These are phyloP conservation scores for Podotricha telesiphe DNA, from an alignment of 2,888 invertebrate species.

Conservation along the genomic window DNA sequence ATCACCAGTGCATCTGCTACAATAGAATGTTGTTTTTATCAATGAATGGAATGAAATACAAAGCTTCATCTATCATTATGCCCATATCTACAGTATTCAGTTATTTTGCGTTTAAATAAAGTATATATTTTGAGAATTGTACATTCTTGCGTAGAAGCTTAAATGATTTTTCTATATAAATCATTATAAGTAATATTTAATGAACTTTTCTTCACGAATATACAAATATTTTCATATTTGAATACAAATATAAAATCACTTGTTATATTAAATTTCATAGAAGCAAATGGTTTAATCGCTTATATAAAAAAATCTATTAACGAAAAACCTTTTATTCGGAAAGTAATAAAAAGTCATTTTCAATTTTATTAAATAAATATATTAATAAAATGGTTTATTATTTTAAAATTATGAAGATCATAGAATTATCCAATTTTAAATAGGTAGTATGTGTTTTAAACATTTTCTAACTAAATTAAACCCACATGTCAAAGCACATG, in stretches of 20 bases:
- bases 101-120: not conserved
- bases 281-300: too few relatives aligned
- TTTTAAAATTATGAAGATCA: not conserved
- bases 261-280: too few relatives aligned
- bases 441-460: not conserved
- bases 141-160: not conserved
- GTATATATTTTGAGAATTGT: not conserved
- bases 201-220: too few relatives aligned
- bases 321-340: too few relatives aligned
- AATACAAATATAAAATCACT: too few relatives aligned
- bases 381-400: too few relatives aligned
- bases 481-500: not conserved
- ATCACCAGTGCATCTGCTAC: not conserved
- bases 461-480: not conserved
- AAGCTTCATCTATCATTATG: slow-evolving; percentile 33
- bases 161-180: too few relatives aligned
- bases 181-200: too few relatives aligned
- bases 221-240: too few relatives aligned
- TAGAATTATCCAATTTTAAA: not conserved
- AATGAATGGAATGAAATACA: slow-evolving; percentile 27
- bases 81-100: not conserved
- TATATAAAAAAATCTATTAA: too few relatives aligned
- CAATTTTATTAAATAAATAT: too few relatives aligned
- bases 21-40: slow-evolving; percentile 27
- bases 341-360: too few relatives aligned